Conservation (phyloP, 2,888 invertebrate species). For the Dolichomitus sp. region DNA sequence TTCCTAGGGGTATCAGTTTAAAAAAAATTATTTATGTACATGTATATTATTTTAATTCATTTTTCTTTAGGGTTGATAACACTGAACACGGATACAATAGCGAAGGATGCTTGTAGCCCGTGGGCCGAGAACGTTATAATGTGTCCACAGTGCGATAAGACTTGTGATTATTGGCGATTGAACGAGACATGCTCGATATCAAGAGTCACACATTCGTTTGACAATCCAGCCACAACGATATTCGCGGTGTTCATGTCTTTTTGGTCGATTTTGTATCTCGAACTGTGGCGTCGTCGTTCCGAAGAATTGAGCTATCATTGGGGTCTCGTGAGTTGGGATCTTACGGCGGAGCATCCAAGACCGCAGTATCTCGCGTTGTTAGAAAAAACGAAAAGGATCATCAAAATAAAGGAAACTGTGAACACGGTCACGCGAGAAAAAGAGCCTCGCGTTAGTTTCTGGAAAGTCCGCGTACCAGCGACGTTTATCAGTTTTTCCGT, state of each 20-base stretch:
- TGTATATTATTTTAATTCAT: not conserved
- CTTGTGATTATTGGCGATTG: constrained; percentile 92
- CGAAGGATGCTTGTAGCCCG: constrained; percentile 74
- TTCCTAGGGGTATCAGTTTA: no score
- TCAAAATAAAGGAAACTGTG: constrained; percentile 64
- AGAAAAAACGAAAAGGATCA: constrained; percentile 55
- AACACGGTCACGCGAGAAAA: constrained; percentile 87
- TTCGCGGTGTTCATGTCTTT: constrained; percentile 94
- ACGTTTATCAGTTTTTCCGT: constrained; percentile 91
- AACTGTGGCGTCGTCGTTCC: constrained; percentile 94
- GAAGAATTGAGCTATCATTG: constrained; percentile 93
- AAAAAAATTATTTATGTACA: not conserved
- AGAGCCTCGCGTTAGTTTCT: constrained; percentile 93
- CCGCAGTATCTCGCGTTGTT: constrained; percentile 89
- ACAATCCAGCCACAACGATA: constrained; percentile 92
- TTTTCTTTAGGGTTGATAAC: constrained; percentile 75
- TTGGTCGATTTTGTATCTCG: constrained; percentile 93
- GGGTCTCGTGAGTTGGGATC: constrained; percentile 93
- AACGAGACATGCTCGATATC: constrained; percentile 91
- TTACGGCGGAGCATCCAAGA: constrained; percentile 92
- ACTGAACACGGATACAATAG: constrained; percentile 72
- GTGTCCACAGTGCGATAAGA: constrained; percentile 94
- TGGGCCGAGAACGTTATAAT: constrained; percentile 87
- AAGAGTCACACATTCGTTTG: constrained; percentile 92
- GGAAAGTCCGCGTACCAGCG: constrained; percentile 91